phyloP scores from a whole-genome alignment of 2,888 invertebrate genomes.

The Tipula lateralis region DNA sequence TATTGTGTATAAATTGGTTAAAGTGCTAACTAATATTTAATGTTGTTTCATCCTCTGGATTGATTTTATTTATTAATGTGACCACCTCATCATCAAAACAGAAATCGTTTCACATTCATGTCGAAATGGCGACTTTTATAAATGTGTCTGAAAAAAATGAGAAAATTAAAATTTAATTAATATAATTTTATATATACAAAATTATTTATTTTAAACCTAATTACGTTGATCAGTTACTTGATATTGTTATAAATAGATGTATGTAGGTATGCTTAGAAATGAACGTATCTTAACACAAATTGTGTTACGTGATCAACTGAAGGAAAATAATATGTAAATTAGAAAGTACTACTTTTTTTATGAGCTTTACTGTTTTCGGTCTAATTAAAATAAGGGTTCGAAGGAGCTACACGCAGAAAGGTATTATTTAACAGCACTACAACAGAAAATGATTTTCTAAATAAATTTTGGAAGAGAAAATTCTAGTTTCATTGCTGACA shows the following conservation, averaged over 20 bases:
- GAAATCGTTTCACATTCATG: background rate
- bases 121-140: background rate
- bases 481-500: background rate
- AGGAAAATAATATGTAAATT: background rate
- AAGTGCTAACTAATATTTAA: background rate
- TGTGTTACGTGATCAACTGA: background rate
- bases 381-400: background rate
- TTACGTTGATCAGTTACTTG: background rate
- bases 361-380: background rate
- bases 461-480: background rate
- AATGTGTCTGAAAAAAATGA: background rate
- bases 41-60: background rate
- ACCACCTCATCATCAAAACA: background rate
- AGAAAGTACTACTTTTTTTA: background rate
- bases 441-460: background rate
- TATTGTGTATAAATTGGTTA: background rate
- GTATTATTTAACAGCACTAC: background rate
- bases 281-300: background rate
- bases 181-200: background rate
- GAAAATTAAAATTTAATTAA: background rate
- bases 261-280: background rate
- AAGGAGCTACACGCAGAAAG: background rate
- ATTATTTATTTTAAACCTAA: background rate
- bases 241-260: background rate
- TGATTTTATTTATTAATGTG: background rate